phyloP scores from a whole-genome alignment of 2,888 invertebrate species.

The Agrochola circellaris region DNA sequence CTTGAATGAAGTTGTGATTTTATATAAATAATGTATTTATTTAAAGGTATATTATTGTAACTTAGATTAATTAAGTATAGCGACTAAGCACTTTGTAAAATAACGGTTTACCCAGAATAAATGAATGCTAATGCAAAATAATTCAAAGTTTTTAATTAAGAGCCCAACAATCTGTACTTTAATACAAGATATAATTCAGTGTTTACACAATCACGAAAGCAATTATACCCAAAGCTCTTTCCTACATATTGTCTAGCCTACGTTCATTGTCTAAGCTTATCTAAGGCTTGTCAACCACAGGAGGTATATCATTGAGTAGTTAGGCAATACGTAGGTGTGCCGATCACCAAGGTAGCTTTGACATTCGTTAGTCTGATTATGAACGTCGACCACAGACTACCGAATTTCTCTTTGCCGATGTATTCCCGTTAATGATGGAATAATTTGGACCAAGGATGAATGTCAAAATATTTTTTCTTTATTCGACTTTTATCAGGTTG shows the following conservation, averaged over 20 bases:
- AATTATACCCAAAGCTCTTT: slow-evolving; percentile 3
- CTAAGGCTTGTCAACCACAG: slow-evolving; percentile 55
- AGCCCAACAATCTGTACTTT: not conserved
- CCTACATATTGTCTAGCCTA: not conserved
- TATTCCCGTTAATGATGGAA: slow-evolving; percentile 32
- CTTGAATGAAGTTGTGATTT: slow-evolving; percentile 84
- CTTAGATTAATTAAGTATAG: slow-evolving; percentile 63
- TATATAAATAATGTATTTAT: slow-evolving; percentile 81
- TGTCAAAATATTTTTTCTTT: not conserved
- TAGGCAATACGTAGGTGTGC: slow-evolving; percentile 20
- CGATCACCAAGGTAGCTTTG: slow-evolving; percentile 45
- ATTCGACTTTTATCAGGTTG: not conserved
- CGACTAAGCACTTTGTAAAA: slow-evolving; percentile 78
- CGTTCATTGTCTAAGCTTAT: slow-evolving; percentile 29
- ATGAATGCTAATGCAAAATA: slow-evolving; percentile 74
- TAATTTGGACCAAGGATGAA: not conserved
- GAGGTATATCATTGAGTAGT: slow-evolving; percentile 34
- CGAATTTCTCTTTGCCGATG: slow-evolving; percentile 39
- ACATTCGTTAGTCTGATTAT: slow-evolving; percentile 51
- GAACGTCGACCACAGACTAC: slow-evolving; percentile 64
- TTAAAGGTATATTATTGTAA: slow-evolving; percentile 73
- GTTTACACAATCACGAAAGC: not conserved
- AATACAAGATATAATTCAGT: not conserved
- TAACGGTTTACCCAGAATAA: slow-evolving; percentile 83
- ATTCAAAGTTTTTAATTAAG: slow-evolving; percentile 55